Evolutionary conservation across 1,140 invertebrate species (phyloP).

Genomic region (Pseudomyrmex sp.): DNA sequence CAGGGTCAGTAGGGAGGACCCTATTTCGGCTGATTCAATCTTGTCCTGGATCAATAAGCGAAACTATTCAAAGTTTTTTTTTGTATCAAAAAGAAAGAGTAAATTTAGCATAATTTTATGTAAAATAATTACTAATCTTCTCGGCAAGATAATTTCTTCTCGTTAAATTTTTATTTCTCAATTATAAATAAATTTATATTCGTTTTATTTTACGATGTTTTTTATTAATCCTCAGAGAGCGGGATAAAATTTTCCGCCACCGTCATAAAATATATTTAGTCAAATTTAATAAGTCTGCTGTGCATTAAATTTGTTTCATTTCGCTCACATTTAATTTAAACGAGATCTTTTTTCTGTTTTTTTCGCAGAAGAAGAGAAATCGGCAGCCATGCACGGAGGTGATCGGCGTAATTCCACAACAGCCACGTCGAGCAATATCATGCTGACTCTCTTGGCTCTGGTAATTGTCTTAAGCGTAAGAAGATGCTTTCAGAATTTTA

Average conservation of each 20-base stretch:
- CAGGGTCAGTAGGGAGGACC: background rate
- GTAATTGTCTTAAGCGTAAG: conserved; percentile 46
- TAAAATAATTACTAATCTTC: background rate
- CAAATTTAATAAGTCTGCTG: background rate
- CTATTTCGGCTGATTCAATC: conserved; percentile 25
- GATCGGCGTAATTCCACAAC: conserved; percentile 68
- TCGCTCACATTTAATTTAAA: background rate
- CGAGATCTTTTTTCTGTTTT: conserved; percentile 34
- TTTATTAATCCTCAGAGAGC: no score
- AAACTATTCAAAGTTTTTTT: background rate
- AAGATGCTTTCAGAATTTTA: conserved; percentile 20
- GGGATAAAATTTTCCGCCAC: no score
- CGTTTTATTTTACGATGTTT: no score
- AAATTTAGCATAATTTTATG: background rate
- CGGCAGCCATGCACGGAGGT: conserved; percentile 75
- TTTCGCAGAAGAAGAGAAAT: conserved; percentile 75
- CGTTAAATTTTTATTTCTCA: background rate
- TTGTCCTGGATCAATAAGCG: background rate
- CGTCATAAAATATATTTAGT: background rate
- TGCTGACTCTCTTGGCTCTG: conserved; percentile 59
- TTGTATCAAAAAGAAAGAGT: background rate
- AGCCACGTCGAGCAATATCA: conserved; percentile 47
- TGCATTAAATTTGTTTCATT: background rate
- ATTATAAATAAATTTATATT: no score
- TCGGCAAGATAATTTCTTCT: background rate